Evolutionary conservation across 1,140 invertebrate genomes (phyloP).

Genomic region (Drosophila triauraria): DNA sequence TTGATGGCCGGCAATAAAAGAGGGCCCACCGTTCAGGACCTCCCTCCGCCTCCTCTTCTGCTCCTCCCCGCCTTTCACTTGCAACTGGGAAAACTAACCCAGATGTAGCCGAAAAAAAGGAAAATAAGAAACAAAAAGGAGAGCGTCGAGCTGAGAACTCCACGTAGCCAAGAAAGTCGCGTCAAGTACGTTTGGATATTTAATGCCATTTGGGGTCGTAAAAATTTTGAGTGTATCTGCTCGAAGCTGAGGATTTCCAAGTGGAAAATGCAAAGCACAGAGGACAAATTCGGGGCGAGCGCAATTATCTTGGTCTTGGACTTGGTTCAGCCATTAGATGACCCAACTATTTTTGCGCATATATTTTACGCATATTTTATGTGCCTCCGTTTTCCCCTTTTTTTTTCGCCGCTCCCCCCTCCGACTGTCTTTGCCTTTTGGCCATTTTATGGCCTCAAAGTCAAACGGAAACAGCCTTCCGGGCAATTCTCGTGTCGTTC

Average conservation of each 20-base stretch:
- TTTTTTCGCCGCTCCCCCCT: neutral
- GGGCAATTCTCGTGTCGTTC: constrained; percentile 38
- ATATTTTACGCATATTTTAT: constrained; percentile 80
- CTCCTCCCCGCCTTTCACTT: constrained; percentile 7
- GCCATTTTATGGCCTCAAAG: constrained; percentile 51
- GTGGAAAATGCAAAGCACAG: constrained; percentile 63
- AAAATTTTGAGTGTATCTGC: constrained; percentile 76
- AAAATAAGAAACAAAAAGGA: neutral
- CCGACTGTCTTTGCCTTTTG: constrained; percentile 15
- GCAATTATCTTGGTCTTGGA: constrained; percentile 76
- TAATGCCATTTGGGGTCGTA: constrained; percentile 77
- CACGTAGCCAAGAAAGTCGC: constrained; percentile 73
- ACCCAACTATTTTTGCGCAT: constrained; percentile 73
- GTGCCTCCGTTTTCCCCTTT: constrained; percentile 43
- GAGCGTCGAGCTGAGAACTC: constrained; percentile 49
- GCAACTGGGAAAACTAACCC: constrained; percentile 56
- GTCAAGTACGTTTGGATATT: constrained; percentile 79
- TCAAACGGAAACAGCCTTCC: constrained; percentile 26
- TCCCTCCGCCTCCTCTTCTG: neutral
- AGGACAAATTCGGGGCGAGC: constrained; percentile 57
- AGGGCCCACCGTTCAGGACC: constrained; percentile 11
- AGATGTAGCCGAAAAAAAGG: constrained; percentile 25
- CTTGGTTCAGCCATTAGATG: constrained; percentile 80
- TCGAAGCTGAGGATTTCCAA: constrained; percentile 27
- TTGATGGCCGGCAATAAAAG: constrained; percentile 79